Percentiles rank a stretch among this genome's conserved stretches.
phyloP scores from a whole-genome alignment of 2,113 vertebrate species.

The Vulpes vulpes region DNA sequence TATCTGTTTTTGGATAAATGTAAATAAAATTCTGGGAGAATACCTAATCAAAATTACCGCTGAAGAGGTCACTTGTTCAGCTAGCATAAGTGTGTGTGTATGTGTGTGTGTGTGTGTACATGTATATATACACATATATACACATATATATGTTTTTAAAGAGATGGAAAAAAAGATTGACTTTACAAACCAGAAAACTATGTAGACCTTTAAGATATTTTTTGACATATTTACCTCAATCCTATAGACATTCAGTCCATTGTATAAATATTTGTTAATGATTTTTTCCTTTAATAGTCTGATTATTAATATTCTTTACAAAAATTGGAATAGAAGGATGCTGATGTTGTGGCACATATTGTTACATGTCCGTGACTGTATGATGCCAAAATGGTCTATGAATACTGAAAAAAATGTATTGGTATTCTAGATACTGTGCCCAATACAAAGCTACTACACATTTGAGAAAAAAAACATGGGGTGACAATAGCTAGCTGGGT shows the following conservation, averaged over 20 bases:
- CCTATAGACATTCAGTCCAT: neutral
- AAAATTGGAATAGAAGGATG: neutral
- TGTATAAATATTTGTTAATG: neutral
- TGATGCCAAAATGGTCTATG: neutral
- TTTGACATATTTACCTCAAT: neutral
- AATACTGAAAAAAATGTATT: neutral
- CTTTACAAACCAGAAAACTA: neutral
- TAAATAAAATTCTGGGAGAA: slow-evolving; percentile 50
- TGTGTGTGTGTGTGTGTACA: neutral
- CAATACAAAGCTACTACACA: neutral
- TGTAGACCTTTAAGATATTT: slow-evolving; percentile 15
- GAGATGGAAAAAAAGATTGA: neutral
- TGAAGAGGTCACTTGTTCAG: neutral
- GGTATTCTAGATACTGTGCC: neutral
- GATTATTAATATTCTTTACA: neutral
- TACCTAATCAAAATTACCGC: slow-evolving; percentile 21
- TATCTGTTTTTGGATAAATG: neutral
- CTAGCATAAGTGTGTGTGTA: neutral
- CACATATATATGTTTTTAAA: neutral
- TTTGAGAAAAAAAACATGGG: slow-evolving; percentile 10
- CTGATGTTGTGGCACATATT: neutral
- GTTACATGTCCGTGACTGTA: slow-evolving; percentile 10
- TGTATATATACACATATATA: too few species aligned
- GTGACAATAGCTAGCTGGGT: neutral
- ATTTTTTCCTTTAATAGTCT: neutral